Percentiles rank a stretch among this genome's conserved stretches.
These are phyloP conservation scores for Ectemnius cavifrons DNA, from an alignment of 2,888 invertebrate genomes.

Conservation along the genomic window DNA sequence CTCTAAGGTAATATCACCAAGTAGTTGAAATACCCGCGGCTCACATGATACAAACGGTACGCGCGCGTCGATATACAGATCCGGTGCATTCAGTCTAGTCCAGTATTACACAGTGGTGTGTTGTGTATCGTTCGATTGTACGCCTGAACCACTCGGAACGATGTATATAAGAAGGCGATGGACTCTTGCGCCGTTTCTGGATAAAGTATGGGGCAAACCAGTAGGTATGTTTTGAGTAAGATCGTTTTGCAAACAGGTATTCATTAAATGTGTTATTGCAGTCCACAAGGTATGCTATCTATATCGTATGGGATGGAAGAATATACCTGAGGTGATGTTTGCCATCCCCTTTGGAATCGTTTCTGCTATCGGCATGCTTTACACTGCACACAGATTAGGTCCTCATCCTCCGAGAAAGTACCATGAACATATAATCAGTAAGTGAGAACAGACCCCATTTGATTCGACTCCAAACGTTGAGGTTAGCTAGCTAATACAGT, in stretches of 20 bases:
- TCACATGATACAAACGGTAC: no score
- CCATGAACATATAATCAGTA: constrained; percentile 10
- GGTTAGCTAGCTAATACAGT: constrained; percentile 11
- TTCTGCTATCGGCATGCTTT: rapidly evolving
- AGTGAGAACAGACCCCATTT: constrained; percentile 19
- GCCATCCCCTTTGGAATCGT: background rate
- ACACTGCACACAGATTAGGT: rapidly evolving
- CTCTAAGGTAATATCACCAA: no score
- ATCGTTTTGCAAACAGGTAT: background rate
- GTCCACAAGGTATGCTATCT: background rate
- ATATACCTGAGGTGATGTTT: background rate
- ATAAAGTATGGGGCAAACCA: background rate
- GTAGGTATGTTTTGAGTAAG: background rate
- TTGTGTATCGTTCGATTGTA: no score
- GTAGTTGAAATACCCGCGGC: no score
- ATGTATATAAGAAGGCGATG: background rate
- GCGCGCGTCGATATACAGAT: no score
- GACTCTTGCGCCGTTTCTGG: background rate
- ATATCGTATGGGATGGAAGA: background rate
- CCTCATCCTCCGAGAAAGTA: constrained; percentile 19
- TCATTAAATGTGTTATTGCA: background rate
- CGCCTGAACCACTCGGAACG: background rate
- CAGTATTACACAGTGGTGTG: no score
- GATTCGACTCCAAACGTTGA: background rate
- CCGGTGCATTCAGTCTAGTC: no score